Evolutionary conservation across 2,888 invertebrate species (phyloP), one percentile per base, ranked within the genome.

Genomic region (Calephelis perditalis): DNA sequence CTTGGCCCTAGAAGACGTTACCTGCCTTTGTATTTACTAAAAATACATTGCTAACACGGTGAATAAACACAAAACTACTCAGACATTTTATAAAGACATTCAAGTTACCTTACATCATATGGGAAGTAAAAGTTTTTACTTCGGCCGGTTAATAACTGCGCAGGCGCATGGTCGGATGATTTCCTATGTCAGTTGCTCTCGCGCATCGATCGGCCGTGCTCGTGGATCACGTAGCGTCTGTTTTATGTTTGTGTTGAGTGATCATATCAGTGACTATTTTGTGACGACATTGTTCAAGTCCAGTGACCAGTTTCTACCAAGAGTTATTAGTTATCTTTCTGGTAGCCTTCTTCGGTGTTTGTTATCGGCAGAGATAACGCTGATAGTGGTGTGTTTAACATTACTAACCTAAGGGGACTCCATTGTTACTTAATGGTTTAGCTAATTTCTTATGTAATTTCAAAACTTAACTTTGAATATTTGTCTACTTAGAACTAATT

Each of bases 21-120:
- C 89, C 88, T 88, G 88, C 77, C 77, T 72, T 77, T 76, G 74
- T 81, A 81, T 82, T 81, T 78, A 82, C 86, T 86, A 88, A 85
- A 89, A 89, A 87, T 88, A 89, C 82, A 79, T 79, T 75, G 74
- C 77, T 77, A 82, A 78, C 79, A 84, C 81, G 82, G 78, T 81
- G 85, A 79, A 86, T 84, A 88, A 86, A 88, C 85, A 86, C 69
- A 67, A 56, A 61, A 61, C 58, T 63, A 77, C 6, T 67, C 74
- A 36, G 59, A 69, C 63, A 62, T 66, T 65, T 76, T 61, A 55
- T 71, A 70, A 69, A 37, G 40, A 40, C 44, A 36, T 52, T 59
- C 58, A 54, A 55, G 52, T 36, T 61, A 58, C 56, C 60, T 12
- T 59, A 66, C 15, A n/a, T 63, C 58, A 65, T 49, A 65, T 61